Percentiles rank a stretch among this genome's conserved stretches.
phyloP scores from a whole-genome alignment of 2,888 invertebrate genomes.

The Lysandra bellargus region DNA sequence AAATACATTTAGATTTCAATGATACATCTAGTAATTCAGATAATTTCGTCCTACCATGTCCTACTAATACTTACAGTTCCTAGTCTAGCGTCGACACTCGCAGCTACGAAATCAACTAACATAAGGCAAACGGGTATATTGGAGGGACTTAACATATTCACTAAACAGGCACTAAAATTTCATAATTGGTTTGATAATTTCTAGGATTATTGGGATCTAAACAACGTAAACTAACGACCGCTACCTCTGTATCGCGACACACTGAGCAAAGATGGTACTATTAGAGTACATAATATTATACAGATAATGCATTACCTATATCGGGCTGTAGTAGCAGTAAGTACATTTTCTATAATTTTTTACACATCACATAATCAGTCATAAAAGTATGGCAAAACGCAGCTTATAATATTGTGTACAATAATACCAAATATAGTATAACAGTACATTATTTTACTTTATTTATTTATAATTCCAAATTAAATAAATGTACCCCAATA shows the following conservation, averaged over 20 bases:
- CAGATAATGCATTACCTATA: neutral
- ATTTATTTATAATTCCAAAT: neutral
- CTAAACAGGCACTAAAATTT: slow-evolving; percentile 74
- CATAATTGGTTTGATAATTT: slow-evolving; percentile 43
- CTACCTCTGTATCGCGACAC: neutral
- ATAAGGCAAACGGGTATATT: slow-evolving; percentile 74
- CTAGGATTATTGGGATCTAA: slow-evolving; percentile 31
- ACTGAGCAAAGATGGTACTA: neutral
- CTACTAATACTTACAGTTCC: slow-evolving; percentile 47
- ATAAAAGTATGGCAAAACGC: no score
- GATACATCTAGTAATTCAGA: slow-evolving; percentile 38
- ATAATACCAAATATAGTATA: no score
- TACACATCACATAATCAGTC: no score
- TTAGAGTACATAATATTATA: neutral
- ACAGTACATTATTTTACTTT: neutral
- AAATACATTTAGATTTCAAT: slow-evolving; percentile 35
- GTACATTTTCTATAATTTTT: neutral
- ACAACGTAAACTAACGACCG: neutral
- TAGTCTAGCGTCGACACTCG: slow-evolving; percentile 56
- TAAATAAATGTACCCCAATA: neutral
- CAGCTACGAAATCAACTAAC: slow-evolving; percentile 61
- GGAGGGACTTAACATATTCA: slow-evolving; percentile 72
- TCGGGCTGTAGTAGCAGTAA: no score
- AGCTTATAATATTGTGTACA: no score
- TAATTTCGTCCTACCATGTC: slow-evolving; percentile 37